A percentile compares a stretch with the other conserved stretches of the same genome.
Evolutionary conservation across 1,140 invertebrate genomes (phyloP).

Genomic region (Zaprionus tsacasi): DNA sequence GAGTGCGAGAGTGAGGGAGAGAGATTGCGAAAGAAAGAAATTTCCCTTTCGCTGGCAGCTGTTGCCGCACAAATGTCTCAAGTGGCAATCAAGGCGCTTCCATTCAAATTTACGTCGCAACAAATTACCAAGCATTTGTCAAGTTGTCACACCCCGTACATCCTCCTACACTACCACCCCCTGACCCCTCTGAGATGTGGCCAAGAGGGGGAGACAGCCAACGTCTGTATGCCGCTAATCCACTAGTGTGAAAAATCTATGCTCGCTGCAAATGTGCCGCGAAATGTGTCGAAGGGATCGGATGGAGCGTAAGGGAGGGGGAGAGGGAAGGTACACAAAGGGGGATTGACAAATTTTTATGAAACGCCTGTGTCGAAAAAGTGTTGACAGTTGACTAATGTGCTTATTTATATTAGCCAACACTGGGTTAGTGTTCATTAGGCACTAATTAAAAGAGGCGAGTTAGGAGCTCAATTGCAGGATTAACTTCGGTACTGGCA

Average conservation of each 20-base stretch:
- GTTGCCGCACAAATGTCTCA: constrained; percentile 82
- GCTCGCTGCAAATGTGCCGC: constrained; percentile 72
- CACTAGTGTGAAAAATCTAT: constrained; percentile 79
- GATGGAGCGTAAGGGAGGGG: too few relatives aligned
- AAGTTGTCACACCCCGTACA: constrained; percentile 57
- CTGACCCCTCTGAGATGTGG: not conserved
- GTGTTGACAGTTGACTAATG: constrained; percentile 69
- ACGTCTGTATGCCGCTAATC: constrained; percentile 29
- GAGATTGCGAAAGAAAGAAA: constrained; percentile 37
- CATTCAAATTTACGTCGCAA: constrained; percentile 84
- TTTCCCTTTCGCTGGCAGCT: constrained; percentile 76
- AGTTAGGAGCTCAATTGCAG: not conserved
- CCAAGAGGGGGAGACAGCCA: not conserved
- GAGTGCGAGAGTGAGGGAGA: not conserved
- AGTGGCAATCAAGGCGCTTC: constrained; percentile 84
- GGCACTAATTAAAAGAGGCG: constrained; percentile 35
- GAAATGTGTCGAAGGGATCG: constrained; percentile 59
- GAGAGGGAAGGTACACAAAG: not conserved
- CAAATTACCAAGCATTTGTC: constrained; percentile 83
- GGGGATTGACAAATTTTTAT: constrained; percentile 56
- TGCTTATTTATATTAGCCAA: constrained; percentile 33
- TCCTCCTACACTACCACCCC: not conserved
- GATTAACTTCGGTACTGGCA: not conserved
- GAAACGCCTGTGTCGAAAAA: constrained; percentile 39
- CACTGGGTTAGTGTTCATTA: constrained; percentile 58